Evolutionary conservation across 2,113 vertebrate species (phyloP).

Genomic region (Vanacampus margaritifer): DNA sequence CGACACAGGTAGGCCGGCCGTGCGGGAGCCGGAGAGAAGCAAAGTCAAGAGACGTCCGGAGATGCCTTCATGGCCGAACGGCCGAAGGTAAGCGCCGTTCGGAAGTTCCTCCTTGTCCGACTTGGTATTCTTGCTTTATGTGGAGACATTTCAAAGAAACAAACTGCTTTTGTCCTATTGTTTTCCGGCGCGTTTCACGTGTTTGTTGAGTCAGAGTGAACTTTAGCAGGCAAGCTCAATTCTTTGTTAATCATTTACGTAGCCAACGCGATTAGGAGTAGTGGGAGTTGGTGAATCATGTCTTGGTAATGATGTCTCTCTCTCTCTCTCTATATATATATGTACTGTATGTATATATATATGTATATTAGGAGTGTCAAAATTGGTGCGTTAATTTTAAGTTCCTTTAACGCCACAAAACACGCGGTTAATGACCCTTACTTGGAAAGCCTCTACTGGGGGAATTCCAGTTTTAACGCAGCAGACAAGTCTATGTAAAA

Average conservation of each 20-base stretch:
- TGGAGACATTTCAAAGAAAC: neutral
- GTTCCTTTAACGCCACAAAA: too few relatives aligned
- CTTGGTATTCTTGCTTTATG: neutral
- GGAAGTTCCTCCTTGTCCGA: neutral
- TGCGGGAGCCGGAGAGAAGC: neutral
- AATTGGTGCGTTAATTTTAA: too few relatives aligned
- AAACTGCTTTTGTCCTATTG: neutral
- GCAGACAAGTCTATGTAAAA: too few relatives aligned
- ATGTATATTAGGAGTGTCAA: too few relatives aligned
- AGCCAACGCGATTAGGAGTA: neutral
- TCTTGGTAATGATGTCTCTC: too few relatives aligned
- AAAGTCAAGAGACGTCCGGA: neutral
- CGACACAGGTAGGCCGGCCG: conserved; percentile 12
- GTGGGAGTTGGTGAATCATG: neutral
- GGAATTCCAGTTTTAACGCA: too few relatives aligned
- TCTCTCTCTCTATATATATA: too few relatives aligned
- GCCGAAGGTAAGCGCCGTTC: neutral
- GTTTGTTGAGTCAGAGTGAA: neutral
- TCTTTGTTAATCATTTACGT: neutral
- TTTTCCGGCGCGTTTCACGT: neutral
- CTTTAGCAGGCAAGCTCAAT: neutral
- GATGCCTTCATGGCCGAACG: neutral
- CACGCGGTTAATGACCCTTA: too few relatives aligned
- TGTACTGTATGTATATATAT: too few relatives aligned
- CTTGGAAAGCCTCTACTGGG: too few relatives aligned